These are phyloP conservation scores for Stratiomys singularior DNA, from an alignment of 2,888 invertebrate genomes.

Conservation along the genomic window DNA sequence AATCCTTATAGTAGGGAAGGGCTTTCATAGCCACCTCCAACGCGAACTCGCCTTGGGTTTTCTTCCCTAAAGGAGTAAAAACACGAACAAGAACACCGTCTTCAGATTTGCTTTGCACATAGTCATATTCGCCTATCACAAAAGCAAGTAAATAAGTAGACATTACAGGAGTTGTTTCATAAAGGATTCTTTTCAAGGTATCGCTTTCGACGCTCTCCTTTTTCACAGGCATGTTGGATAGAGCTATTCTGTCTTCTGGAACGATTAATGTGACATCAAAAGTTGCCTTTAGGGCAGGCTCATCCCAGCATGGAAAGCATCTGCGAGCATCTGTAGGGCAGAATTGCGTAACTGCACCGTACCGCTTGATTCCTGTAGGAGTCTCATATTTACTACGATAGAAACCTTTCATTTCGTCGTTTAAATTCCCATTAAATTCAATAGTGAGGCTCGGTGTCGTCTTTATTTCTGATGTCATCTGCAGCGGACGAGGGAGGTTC, in stretches of 20 bases:
- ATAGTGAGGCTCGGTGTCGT: constrained; percentile 59
- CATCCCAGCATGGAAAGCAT: constrained; percentile 98
- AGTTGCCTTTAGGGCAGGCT: constrained; percentile 94
- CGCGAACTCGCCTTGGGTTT: constrained; percentile 91
- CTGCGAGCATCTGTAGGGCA: constrained; percentile 90
- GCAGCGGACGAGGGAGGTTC: neutral
- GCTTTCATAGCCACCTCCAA: constrained; percentile 92
- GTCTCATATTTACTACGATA: constrained; percentile 89
- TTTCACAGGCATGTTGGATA: constrained; percentile 90
- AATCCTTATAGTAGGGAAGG: constrained; percentile 92
- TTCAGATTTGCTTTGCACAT: constrained; percentile 82
- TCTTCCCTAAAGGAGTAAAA: constrained; percentile 89
- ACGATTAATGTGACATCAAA: constrained; percentile 90
- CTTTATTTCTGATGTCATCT: constrained; percentile 59
- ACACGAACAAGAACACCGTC: constrained; percentile 86
- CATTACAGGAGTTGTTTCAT: constrained; percentile 91
- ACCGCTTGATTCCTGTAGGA: constrained; percentile 78
- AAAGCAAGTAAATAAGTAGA: constrained; percentile 95
- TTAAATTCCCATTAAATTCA: constrained; percentile 66
- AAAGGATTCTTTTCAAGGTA: constrained; percentile 71
- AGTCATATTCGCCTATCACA: constrained; percentile 95
- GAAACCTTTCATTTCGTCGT: constrained; percentile 95
- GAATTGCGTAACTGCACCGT: constrained; percentile 92
- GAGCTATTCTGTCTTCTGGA: constrained; percentile 82
- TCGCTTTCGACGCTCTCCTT: constrained; percentile 65